These are phyloP conservation scores for Aphis craccivora DNA, from an alignment of 1,140 invertebrate genomes.

Conservation along the genomic window DNA sequence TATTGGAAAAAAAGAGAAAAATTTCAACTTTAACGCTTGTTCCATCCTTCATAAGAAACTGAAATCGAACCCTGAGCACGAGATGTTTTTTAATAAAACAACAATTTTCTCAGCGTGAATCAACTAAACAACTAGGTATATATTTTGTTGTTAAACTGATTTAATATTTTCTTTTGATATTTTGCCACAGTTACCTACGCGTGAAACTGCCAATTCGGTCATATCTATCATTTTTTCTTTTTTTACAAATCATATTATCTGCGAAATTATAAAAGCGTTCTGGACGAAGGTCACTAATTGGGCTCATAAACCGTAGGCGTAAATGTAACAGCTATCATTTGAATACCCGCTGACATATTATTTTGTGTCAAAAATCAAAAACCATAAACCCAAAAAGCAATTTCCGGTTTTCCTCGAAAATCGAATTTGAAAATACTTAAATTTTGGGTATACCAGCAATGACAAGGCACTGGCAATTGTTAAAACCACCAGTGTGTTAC, in stretches of 20 bases:
- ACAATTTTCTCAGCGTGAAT: neutral
- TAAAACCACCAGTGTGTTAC: neutral
- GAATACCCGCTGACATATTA: neutral
- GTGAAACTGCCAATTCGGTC: neutral
- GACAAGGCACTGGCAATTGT: neutral
- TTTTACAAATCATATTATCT: neutral
- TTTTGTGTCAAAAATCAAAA: neutral
- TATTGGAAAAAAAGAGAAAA: neutral
- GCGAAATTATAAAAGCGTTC: neutral
- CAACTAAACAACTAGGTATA: neutral
- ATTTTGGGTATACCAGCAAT: neutral
- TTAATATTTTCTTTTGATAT: slow-evolving; percentile 4
- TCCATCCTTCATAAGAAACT: neutral
- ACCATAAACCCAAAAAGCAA: neutral
- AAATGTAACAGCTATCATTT: neutral
- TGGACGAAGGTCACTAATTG: neutral
- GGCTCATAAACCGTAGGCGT: neutral
- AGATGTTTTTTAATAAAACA: neutral
- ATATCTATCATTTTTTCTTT: neutral
- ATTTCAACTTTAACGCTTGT: neutral
- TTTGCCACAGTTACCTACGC: neutral
- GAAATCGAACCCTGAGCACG: neutral
- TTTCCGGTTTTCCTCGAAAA: neutral
- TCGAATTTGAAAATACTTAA: neutral
- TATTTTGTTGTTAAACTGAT: neutral